Conservation (phyloP, 2,888 invertebrate species). For the Ecliptopera silaceata region DNA sequence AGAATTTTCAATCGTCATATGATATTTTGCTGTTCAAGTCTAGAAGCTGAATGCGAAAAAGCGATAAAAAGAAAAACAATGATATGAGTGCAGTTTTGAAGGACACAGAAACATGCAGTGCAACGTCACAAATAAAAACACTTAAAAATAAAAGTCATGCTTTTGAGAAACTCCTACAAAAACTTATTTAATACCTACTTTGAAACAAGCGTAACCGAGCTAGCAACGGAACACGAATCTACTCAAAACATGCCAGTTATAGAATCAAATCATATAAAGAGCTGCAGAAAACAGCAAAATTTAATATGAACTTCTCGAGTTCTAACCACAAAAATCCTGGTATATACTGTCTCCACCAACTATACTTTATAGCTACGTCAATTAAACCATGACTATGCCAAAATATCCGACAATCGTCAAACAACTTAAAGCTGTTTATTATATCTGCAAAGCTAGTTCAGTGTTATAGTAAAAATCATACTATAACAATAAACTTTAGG, state of each 20-base stretch:
- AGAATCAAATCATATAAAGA: conserved; percentile 39
- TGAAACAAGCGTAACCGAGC: conserved; percentile 35
- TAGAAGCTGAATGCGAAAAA: conserved; percentile 65
- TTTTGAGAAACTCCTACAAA: conserved; percentile 25
- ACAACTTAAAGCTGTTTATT: conserved; percentile 20
- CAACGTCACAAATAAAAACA: conserved; percentile 43
- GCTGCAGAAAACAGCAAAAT: conserved; percentile 72
- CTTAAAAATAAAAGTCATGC: conserved; percentile 37
- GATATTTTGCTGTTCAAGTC: conserved; percentile 63
- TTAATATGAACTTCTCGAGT: conserved; percentile 32
- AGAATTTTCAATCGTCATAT: conserved; percentile 45
- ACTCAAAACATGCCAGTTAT: conserved; percentile 44
- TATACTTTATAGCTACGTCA: conserved; percentile 39
- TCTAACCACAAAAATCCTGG: conserved; percentile 72
- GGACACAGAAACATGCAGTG: conserved; percentile 74
- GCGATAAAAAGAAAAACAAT: conserved; percentile 66
- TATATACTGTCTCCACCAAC: conserved; percentile 53
- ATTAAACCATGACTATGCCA: conserved; percentile 20
- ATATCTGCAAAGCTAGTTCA: conserved; percentile 22
- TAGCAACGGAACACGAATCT: conserved; percentile 39
- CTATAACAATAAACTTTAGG: conserved; percentile 23
- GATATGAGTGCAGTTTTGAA: conserved; percentile 77
- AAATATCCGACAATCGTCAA: conserved; percentile 17
- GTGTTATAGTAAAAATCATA: conserved; percentile 25
- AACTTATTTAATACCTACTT: conserved; percentile 20